Conservation (phyloP, 2,113 vertebrate species). For the Leptobrachium leishanense region DNA sequence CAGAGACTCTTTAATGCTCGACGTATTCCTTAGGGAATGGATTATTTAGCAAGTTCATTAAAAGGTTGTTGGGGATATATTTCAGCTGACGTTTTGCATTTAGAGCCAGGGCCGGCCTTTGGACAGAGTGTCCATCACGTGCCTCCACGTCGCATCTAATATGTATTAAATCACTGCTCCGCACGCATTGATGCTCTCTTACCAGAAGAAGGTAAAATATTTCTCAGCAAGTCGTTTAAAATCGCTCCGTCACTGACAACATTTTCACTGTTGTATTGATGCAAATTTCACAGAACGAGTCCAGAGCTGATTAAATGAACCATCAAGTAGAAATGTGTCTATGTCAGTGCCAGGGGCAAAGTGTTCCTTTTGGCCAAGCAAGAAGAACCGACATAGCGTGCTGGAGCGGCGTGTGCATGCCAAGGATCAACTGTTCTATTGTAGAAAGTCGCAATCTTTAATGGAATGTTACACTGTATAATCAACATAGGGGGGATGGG, state of each 20-base stretch:
- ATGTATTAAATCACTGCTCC: not conserved
- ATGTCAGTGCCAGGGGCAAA: conserved; percentile 17
- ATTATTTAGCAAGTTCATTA: not conserved
- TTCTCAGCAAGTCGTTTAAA: conserved; percentile 10
- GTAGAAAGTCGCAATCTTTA: conserved; percentile 2
- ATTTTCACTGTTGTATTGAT: conserved; percentile 29
- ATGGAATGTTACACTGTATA: conserved; percentile 8
- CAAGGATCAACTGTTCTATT: conserved; percentile 17
- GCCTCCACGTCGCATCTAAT: not conserved
- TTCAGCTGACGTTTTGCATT: not conserved
- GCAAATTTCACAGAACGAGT: conserved; percentile 49
- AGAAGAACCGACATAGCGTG: conserved; percentile 19
- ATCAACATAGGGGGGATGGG: no score
- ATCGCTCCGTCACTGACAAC: conserved; percentile 28
- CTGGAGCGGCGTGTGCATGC: conserved; percentile 13
- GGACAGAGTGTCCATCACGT: not conserved
- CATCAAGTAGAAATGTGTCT: conserved; percentile 19
- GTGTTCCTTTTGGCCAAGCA: conserved; percentile 25
- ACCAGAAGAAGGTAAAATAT: conserved; percentile 8
- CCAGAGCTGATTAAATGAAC: conserved; percentile 22
- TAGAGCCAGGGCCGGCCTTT: not conserved
- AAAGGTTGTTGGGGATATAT: not conserved
- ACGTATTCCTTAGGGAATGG: no score
- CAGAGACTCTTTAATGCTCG: no score
- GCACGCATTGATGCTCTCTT: not conserved